Percentiles rank a stretch among this genome's conserved stretches.
Conservation (phyloP, 1,140 invertebrate species). For the Pseudoatta argentina region DNA sequence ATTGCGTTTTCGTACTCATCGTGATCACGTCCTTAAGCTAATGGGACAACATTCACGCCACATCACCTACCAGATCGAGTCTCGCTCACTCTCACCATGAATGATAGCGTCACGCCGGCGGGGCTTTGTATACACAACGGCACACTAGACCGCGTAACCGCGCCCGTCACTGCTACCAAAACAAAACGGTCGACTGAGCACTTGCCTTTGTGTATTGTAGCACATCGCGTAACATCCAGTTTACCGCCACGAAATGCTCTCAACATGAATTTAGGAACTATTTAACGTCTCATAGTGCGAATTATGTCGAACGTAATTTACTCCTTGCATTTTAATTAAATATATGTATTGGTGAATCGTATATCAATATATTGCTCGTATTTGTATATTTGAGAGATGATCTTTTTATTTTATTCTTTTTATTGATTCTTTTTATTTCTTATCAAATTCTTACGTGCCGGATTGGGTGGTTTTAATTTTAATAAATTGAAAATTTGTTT, state of each 20-base stretch:
- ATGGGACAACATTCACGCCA: neutral
- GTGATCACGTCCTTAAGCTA: neutral
- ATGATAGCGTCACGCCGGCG: neutral
- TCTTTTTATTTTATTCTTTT: no score
- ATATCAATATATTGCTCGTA: neutral
- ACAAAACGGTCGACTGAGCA: neutral
- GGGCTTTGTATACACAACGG: neutral
- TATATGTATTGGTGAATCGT: neutral
- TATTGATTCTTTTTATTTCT: neutral
- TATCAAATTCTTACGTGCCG: neutral
- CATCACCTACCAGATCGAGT: neutral
- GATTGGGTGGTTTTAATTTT: neutral
- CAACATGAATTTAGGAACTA: neutral
- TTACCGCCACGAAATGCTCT: neutral
- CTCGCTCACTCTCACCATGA: neutral
- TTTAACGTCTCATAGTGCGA: neutral
- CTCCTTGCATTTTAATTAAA: neutral
- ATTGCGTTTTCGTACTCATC: neutral
- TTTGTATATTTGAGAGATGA: neutral
- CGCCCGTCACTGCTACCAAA: neutral
- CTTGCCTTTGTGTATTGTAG: neutral
- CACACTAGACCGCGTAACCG: neutral
- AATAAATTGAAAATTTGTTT: neutral
- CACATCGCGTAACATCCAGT: no score
- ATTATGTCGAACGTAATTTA: neutral